phyloP scores from a whole-genome alignment of 2,888 invertebrate genomes.

The Lamellibrachia satsuma region DNA sequence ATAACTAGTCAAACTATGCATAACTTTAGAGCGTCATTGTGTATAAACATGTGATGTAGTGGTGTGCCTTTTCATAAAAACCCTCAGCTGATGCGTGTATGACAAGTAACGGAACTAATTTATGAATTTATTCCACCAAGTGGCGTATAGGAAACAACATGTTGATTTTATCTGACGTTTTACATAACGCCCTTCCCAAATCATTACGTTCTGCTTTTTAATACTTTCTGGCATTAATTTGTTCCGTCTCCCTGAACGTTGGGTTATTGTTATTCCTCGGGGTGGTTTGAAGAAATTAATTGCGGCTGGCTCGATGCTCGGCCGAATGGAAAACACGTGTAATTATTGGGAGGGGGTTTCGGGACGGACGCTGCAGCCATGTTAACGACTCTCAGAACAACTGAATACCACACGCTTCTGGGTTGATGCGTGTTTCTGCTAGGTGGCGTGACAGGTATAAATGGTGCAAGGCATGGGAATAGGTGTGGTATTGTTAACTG shows the following conservation, averaged over 20 bases:
- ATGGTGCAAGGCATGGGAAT: neutral
- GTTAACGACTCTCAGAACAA: neutral
- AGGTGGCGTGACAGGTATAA: neutral
- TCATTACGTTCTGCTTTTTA: neutral
- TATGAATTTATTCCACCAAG: slow-evolving; percentile 17
- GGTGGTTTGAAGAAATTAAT: slow-evolving; percentile 9
- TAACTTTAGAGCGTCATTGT: neutral
- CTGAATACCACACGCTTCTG: neutral
- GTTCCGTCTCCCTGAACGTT: neutral
- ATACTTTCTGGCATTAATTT: neutral
- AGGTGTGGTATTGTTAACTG: neutral
- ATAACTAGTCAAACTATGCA: neutral
- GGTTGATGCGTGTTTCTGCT: neutral
- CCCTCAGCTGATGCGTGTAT: neutral
- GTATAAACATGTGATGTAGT: neutral
- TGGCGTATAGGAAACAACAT: slow-evolving; percentile 3
- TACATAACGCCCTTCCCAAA: neutral
- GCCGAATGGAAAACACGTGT: neutral
- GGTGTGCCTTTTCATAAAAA: neutral
- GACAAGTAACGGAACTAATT: neutral
- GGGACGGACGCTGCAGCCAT: neutral
- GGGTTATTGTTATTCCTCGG: neutral
- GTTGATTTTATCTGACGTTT: slow-evolving; percentile 17
- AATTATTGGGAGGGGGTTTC: neutral
- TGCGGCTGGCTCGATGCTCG: neutral